Conservation (phyloP, 2,797 vertebrate species). For the Arctocebus calabarensis region DNA sequence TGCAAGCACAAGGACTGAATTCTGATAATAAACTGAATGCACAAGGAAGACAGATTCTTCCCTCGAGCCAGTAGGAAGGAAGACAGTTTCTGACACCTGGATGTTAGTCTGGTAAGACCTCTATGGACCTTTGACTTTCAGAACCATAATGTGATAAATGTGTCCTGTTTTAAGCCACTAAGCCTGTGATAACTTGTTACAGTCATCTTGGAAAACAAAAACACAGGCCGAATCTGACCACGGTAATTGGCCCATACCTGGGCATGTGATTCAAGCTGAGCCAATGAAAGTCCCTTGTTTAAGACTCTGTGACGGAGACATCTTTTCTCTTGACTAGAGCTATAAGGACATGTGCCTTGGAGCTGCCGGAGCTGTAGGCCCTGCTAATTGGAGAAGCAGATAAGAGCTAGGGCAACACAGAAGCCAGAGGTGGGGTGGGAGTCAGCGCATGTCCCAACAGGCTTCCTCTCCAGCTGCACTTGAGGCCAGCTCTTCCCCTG, state of each 20-base stretch:
- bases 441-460: not conserved
- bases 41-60: not conserved
- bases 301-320: not conserved
- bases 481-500: not conserved
- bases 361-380: not conserved
- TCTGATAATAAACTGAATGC: not conserved
- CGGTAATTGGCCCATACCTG: not conserved
- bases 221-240: not conserved
- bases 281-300: not conserved
- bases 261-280: not conserved
- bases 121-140: not conserved
- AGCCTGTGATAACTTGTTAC: not conserved
- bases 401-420: not conserved
- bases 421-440: not conserved
- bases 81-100: not conserved
- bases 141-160: not conserved
- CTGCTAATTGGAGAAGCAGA: not conserved
- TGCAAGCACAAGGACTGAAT: not conserved
- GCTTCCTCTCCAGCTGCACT: not conserved
- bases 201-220: not conserved
- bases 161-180: not conserved
- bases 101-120: not conserved
- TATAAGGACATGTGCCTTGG: fast-evolving
- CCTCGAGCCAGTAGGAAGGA: not conserved
- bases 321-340: not conserved